These are phyloP conservation scores for Escarpia spicata DNA, from an alignment of 2,888 invertebrate genomes.

Conservation along the genomic window DNA sequence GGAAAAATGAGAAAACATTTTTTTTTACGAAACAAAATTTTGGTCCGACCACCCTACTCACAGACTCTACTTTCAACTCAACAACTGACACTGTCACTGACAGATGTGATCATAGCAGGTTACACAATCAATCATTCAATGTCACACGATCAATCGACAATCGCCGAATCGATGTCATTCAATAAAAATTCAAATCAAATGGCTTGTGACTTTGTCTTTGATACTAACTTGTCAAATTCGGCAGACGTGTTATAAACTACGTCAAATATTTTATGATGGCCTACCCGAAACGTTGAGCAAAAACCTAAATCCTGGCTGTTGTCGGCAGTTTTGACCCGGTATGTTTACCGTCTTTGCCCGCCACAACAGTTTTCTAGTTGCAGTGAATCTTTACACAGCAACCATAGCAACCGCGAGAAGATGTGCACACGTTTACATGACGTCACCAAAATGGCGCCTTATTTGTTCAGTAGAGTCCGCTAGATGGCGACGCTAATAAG, in stretches of 20 bases:
- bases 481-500: not conserved
- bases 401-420: slow-evolving; percentile 14
- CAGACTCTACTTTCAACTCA: too few species aligned
- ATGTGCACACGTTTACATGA: not conserved
- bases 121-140: too few species aligned
- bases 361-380: slow-evolving; percentile 6
- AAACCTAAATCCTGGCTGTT: not conserved
- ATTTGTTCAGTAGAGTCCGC: not conserved
- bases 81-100: too few species aligned
- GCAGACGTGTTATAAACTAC: not conserved
- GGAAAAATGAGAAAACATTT: too few species aligned
- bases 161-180: too few species aligned
- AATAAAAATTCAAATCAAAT: too few species aligned
- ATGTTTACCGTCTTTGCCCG: slow-evolving; percentile 3
- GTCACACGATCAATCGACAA: too few species aligned
- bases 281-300: not conserved
- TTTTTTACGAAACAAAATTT: too few species aligned
- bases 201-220: not conserved
- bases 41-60: too few species aligned
- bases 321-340: slow-evolving; percentile 13
- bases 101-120: too few species aligned
- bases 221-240: not conserved
- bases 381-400: not conserved
- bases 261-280: not conserved
- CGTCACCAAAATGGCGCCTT: not conserved